Evolutionary conservation across 2,113 vertebrate genomes (phyloP), one percentile per base, ranked within the genome.

Genomic region (Ailuropoda melanoleuca): DNA sequence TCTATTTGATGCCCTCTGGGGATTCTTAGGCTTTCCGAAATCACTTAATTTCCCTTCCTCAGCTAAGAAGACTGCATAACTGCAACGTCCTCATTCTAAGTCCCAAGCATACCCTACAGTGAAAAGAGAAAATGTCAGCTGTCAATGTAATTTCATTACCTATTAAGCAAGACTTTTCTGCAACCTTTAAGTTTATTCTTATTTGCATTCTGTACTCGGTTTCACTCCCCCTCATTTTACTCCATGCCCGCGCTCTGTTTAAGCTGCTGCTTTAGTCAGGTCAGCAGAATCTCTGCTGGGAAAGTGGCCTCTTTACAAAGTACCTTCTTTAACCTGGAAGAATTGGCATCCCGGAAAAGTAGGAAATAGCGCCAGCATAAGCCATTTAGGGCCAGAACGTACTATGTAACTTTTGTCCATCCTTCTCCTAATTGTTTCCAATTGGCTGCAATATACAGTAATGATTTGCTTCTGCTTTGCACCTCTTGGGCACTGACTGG

Each of bases 121-220:
- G 72, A 75, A 90, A 78, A 80, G 31, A 48, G 95, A 78, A 88
- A 84, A 48, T 88, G 29, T 89, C 77, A 70, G 55, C n/a, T 46
- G 34, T 88, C 34, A 81, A 66, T 24, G 80, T 55, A 85, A 92
- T 85, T 50, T 92, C 17, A 55, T 75, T 62, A 75, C 6, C 39
- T 81, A 39, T 66, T 48, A 84, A 58, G 62, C 37, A 66, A 80
- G 60, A 83, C 23, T n/a, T 88, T 46, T 74, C 18, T 46, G 18
- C 77, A 19, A 39, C 46, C 29, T 78, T 83, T 60, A 75, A 82
- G 8, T 95, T 83, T 84, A 83, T 95, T 89, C n/a, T 93, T 74
- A n/a, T 43, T 21, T 58, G n/a, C 9, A 23, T 89, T 81, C n/a
- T 56, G 9, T 81, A 82, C 31, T 92, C 66, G 48, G 46, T 43